Base-by-base conservation (phyloP, 2,113 vertebrate species). In the Seriola quinqueradiata region DNA sequence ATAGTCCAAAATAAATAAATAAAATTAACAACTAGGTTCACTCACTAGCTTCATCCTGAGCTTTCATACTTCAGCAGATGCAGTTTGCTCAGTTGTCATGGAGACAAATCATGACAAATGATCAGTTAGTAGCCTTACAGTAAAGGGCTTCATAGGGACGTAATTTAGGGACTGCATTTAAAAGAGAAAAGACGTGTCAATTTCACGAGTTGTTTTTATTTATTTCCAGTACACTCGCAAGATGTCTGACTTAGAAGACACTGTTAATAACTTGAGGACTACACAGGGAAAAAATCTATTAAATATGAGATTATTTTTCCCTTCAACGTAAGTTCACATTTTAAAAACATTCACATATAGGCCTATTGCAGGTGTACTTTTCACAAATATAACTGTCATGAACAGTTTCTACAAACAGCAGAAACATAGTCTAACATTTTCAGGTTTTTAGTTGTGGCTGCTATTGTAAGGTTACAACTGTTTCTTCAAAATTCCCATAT, bases 191-290 rank as follows among this genome's bases (percentile, higher is more conserved):
- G 38, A 36, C 8, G 0, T 25, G 6, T 55, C 1, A 25, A 69
- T 75, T 85, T 81, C 11, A 60, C 66, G 71, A 73, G 13, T 42
- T 48, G 3, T 66, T 83, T 90, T 85, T 84, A 85, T 90, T 89
- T 77, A 74, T 7, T 89, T 79, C 80, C 73, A 82, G 64, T 82
- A 84, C 77, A 90, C 63, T 87, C 76, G 57, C 75, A 85, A 66
- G 80, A 81, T 79, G 63, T 82, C 81, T 75, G 75, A 85, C 44
- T 70, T 74, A 76, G 50, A 55, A 79, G 40, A 84, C 61, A 74
- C 6, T 23, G 40, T 78, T 85, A 82, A 74, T 83, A 80, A 82
- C 25, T 69, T 75, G 57, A 75, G 64, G 58, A 86, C 48, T 72
- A 74, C 59, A 84, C 71, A 36, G 59, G 76, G 72, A 70, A 21